These are phyloP conservation scores for Lutra lutra DNA, from an alignment of 2,797 vertebrate genomes.

Conservation along the genomic window DNA sequence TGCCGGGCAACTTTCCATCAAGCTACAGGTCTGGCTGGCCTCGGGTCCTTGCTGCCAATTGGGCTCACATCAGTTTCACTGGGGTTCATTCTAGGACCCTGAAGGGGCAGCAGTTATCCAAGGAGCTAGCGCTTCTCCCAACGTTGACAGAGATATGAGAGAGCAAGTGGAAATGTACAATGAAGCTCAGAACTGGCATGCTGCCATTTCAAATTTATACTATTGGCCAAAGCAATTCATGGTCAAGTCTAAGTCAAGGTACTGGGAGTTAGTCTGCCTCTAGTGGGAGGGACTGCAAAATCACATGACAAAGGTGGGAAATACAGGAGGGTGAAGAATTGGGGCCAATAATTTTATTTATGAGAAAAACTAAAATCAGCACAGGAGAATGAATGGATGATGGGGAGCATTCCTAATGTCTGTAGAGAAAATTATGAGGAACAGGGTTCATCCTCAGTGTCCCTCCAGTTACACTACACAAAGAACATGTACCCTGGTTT, in stretches of 20 bases:
- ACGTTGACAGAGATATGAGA: background rate
- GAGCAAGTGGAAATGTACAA: background rate
- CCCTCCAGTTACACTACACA: background rate
- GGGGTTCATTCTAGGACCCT: background rate
- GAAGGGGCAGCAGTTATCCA: background rate
- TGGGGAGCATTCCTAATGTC: background rate
- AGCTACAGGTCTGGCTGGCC: background rate
- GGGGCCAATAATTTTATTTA: background rate
- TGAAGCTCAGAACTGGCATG: background rate
- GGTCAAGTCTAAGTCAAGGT: background rate
- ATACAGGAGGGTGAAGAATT: background rate
- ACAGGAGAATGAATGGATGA: background rate
- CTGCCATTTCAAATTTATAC: background rate
- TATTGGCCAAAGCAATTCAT: background rate
- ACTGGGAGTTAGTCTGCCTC: background rate
- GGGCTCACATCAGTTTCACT: background rate
- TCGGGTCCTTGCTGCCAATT: background rate
- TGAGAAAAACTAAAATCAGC: background rate
- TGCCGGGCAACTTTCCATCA: background rate
- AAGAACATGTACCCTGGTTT: background rate
- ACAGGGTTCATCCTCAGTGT: background rate
- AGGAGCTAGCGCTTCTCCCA: background rate
- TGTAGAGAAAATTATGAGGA: background rate
- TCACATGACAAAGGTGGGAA: background rate
- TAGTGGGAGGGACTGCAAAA: background rate